Evolutionary conservation across 2,113 vertebrate genomes (phyloP).

Genomic region (Trochalopteron elliotii): DNA sequence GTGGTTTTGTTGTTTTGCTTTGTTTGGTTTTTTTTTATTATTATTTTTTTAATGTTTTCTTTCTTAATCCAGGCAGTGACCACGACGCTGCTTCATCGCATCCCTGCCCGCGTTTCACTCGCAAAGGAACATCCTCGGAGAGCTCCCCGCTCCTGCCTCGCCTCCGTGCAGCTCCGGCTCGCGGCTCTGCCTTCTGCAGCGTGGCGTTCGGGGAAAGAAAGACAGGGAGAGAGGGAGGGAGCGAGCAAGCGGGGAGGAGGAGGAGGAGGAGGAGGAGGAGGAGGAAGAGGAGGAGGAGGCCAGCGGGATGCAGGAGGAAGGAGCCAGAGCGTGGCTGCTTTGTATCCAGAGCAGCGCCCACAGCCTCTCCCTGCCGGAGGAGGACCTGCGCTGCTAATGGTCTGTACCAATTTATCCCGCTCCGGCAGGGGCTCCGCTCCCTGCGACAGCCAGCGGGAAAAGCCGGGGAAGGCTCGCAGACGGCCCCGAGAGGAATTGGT

Average conservation of each 20-base stretch:
- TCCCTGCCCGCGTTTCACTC: not conserved
- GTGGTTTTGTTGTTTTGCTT: not conserved
- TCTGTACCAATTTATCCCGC: constrained; percentile 85
- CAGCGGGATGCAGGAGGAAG: constrained; percentile 36
- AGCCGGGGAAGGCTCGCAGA: not conserved
- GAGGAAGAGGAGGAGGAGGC: not conserved
- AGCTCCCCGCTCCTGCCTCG: constrained; percentile 18
- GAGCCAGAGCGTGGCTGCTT: constrained; percentile 79
- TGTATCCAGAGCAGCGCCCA: constrained; percentile 77
- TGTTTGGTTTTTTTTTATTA: not conserved
- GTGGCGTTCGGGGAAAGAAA: constrained; percentile 16
- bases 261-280: not conserved
- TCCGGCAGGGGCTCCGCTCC: constrained; percentile 76
- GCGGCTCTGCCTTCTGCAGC: constrained; percentile 43
- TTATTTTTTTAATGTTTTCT: not conserved
- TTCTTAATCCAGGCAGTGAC: constrained; percentile 42
- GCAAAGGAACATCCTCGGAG: not conserved
- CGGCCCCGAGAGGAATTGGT: constrained; percentile 29
- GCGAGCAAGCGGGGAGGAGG: not conserved
- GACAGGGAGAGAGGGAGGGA: constrained; percentile 1
- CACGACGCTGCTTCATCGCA: not conserved
- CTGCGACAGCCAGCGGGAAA: not conserved
- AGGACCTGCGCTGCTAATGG: constrained; percentile 79
- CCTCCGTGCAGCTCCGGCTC: not conserved
- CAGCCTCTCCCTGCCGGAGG: constrained; percentile 69